phyloP scores from a whole-genome alignment of 2,113 vertebrate species.

The Hippocampus comes region DNA sequence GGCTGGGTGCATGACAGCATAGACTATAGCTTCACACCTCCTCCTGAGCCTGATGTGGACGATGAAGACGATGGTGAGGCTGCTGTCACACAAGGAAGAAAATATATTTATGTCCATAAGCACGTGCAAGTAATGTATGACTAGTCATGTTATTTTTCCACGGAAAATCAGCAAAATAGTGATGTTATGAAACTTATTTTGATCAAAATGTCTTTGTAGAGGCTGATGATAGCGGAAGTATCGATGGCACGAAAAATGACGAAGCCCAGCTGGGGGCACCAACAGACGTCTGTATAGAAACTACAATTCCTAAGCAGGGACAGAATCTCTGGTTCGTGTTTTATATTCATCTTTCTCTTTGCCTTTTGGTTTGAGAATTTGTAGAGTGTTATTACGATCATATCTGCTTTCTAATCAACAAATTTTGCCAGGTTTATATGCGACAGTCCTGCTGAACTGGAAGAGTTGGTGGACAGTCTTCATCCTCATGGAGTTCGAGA shows the following conservation, averaged over 20 bases:
- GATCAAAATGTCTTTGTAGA: conserved; percentile 26
- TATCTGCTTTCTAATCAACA: background rate
- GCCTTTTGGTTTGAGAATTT: background rate
- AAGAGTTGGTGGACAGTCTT: conserved; percentile 85
- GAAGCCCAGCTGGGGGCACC: conserved; percentile 65
- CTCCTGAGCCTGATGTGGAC: conserved; percentile 67
- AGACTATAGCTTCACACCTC: conserved; percentile 83
- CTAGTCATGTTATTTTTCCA: background rate
- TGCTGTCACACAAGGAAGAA: conserved; percentile 31
- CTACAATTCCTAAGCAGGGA: conserved; percentile 87
- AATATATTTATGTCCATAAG: background rate
- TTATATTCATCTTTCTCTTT: background rate
- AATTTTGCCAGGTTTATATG: conserved; percentile 80
- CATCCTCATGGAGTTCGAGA: conserved; percentile 92
- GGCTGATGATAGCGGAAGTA: conserved; percentile 72
- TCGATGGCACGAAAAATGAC: conserved; percentile 64
- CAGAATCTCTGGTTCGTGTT: conserved; percentile 90
- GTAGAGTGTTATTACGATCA: background rate
- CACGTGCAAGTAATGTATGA: background rate
- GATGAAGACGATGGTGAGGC: conserved; percentile 58
- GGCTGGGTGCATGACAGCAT: conserved; percentile 95
- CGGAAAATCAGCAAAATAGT: background rate
- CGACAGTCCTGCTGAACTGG: conserved; percentile 84
- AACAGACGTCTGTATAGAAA: conserved; percentile 76
- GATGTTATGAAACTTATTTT: background rate